A percentile compares a stretch with the other conserved stretches of the same genome.
These are phyloP conservation scores for Capromys pilorides DNA, from an alignment of 2,797 vertebrate species.

Conservation along the genomic window DNA sequence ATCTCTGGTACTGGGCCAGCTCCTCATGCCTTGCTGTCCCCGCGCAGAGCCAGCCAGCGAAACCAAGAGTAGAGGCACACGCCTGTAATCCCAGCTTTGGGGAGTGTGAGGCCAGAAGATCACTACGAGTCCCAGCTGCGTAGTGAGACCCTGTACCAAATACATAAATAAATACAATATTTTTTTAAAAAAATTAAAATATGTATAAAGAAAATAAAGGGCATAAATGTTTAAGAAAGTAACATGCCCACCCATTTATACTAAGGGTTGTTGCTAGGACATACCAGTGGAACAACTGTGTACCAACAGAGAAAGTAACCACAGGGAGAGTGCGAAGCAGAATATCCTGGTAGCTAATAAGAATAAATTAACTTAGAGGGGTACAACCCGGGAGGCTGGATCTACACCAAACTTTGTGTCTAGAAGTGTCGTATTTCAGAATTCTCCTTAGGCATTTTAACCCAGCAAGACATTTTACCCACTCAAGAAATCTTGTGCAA, in stretches of 20 bases:
- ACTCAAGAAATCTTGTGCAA: constrained; percentile 29
- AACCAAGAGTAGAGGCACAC: too few species aligned
- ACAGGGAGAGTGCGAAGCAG: background rate
- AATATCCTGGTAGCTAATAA: background rate
- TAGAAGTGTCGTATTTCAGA: constrained; percentile 10
- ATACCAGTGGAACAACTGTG: background rate
- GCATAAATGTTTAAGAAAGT: background rate
- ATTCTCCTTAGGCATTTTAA: constrained; percentile 57
- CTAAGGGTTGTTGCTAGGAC: background rate
- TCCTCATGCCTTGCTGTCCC: too few species aligned
- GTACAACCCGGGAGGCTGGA: background rate
- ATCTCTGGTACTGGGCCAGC: too few species aligned
- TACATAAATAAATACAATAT: too few species aligned
- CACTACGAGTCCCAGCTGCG: too few species aligned
- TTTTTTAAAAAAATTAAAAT: background rate
- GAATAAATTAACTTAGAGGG: background rate
- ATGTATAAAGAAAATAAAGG: background rate
- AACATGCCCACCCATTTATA: background rate
- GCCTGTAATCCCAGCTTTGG: too few species aligned
- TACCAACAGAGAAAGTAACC: background rate
- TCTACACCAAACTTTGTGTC: background rate
- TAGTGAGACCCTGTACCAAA: too few species aligned
- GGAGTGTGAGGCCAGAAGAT: too few species aligned
- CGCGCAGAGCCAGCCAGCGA: too few species aligned
- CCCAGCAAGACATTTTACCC: constrained; percentile 49